Base-by-base conservation (phyloP, 2,888 invertebrate species). In the Xiphydria camelus region DNA sequence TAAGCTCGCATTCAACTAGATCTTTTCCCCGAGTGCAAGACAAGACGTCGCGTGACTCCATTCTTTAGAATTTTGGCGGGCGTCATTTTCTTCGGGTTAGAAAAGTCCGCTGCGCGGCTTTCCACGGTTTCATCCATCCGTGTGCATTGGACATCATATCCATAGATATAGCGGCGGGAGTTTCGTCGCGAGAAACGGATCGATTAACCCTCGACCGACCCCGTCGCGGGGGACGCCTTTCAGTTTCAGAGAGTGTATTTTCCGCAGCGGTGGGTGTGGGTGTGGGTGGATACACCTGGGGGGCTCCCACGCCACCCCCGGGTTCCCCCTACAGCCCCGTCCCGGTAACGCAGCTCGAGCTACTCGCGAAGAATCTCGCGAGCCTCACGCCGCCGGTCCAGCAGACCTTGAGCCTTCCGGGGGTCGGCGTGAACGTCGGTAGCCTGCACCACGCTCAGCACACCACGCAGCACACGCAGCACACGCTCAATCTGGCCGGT, bases 221-320 rank as follows among this genome's bases (percentile, higher is more conserved):
- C n/a, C n/a, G n/a, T n/a, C n/a, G n/a, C n/a, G n/a, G n/a, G 15
- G 7, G 19, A 34, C 17, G 6, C 20, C 50, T 46, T 62, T 51
- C 78, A 83, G 83, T 85, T 72, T 81, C 84, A 71, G 86, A 86
- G 77, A 84, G 86, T 57, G 74, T 86, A 61, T 85, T 84, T 76
- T 83, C 86, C 33, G 80, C 84, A 21, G 81, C 83, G 33, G 72
- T 73, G 45, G 72, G 72, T 36, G 71, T 72, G 23, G 72, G 72
- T 34, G 64, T 73, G 54, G 71, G 73, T 55, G 80, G 85, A 52
- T 82, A 82, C 75, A 73, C 76, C 52, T 81, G 81, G 70, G 86
- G 86, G 32, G 84, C 85, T 68, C 85, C 85, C 51, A 85, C 85
- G 38, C 86, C 86, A 47, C 80, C 81, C 10, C 81, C 80, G 1